Conservation (phyloP, 2,797 vertebrate species). For the Clangula hyemalis region DNA sequence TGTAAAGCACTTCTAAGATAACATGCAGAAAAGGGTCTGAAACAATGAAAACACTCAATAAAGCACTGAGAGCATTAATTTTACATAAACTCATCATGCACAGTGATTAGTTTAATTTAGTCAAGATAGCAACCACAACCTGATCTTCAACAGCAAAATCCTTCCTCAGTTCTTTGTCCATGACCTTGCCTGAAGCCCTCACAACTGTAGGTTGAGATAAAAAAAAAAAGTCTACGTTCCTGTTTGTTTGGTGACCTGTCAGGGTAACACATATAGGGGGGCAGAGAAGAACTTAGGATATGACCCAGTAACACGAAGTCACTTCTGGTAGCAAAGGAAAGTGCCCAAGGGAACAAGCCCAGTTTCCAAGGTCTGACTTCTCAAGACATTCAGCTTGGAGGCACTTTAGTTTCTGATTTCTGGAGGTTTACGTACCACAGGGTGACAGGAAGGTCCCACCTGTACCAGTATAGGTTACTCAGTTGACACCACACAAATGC, state of each 20-base stretch:
- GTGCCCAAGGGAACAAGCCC: background rate
- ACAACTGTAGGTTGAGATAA: background rate
- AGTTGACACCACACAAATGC: background rate
- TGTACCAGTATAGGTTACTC: background rate
- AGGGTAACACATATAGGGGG: background rate
- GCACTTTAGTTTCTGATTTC: background rate
- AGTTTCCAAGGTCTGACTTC: background rate
- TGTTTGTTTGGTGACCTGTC: background rate
- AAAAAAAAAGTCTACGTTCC: too few species aligned
- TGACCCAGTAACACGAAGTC: background rate
- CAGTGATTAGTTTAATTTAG: background rate
- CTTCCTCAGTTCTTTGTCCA: background rate
- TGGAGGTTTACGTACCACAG: background rate
- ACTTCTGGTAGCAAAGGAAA: background rate
- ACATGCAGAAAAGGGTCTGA: background rate
- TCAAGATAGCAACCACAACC: background rate
- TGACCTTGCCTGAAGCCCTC: background rate
- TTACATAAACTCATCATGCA: background rate
- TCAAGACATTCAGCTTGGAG: background rate
- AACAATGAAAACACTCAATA: background rate
- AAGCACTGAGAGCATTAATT: background rate
- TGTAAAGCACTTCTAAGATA: background rate
- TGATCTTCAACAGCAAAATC: background rate
- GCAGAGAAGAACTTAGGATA: background rate
- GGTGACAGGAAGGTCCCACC: background rate